Base-by-base conservation (phyloP, 2,113 vertebrate genomes). In the Helogale parvula region DNA sequence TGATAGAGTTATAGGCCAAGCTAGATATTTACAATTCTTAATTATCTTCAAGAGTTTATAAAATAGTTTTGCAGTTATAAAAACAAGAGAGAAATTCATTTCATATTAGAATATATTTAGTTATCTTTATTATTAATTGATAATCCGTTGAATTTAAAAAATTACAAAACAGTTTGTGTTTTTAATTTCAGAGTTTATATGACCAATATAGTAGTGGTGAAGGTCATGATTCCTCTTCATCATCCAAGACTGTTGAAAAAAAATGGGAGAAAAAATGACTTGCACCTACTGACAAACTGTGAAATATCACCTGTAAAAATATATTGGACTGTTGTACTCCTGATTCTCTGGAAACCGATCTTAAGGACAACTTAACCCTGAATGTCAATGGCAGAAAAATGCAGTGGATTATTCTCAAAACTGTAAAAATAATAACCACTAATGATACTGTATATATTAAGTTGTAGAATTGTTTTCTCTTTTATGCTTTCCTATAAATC, bases 131-230 rank as follows among this genome's bases (percentile, higher is more conserved):
- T 90, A 87, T 60, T 96, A 86, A 83, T 86, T 35, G 71, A 65
- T 81, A 88, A 90, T 68, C 60, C 29, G 54, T 50, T 93, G 74
- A 96, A 77, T 41, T 88, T 74, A 87, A 92, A 60, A 52, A 31
- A 33, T 96, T 97, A 41, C 16, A 90, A 86, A 93, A 76, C 31
- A 52, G 2, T 63, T 93, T 97, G 27, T 97, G 15, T 97, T 79
- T 98, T 98, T 92, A 81, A 96, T 99, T 99, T 97, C 98, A 99
- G 99, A 99, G 98, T 97, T 98, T 99, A 94, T 99, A 99, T 95
- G 99, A 99, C 31, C 99, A 98, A 47, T 99, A 98, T 96, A 99
- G 74, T 98, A 99, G 98, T 90, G 98, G 98, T 50, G 98, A 98
- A 97, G 98, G 94, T 82, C 98, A 99, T 12, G 98, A 99, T 97